Evolutionary conservation across 1,140 invertebrate species (phyloP).

Genomic region (Alviniconcha marisindica): DNA sequence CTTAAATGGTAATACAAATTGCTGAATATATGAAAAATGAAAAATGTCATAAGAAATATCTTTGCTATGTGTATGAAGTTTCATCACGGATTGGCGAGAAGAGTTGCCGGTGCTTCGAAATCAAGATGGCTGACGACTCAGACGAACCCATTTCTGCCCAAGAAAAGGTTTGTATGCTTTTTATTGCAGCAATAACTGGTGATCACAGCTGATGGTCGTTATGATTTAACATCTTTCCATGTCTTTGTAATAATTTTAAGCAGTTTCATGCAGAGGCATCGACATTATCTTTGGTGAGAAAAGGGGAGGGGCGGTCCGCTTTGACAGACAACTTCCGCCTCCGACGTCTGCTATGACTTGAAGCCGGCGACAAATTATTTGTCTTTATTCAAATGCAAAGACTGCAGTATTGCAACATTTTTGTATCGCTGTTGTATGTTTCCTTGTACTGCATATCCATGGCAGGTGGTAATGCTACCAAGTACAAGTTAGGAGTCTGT

Average conservation of each 20-base stretch:
- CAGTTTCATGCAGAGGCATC: not conserved
- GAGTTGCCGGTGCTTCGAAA: conserved; percentile 22
- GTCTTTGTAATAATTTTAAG: not conserved
- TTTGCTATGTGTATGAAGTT: not conserved
- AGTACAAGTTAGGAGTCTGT: not conserved
- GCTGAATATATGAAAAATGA: no score
- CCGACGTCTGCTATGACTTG: not conserved
- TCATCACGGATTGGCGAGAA: conserved; percentile 5
- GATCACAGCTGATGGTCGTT: not conserved
- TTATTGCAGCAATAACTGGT: no score
- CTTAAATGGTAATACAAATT: no score
- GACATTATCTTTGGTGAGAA: not conserved
- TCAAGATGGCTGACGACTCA: conserved; percentile 70
- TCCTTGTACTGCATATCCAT: no score
- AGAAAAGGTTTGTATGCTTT: conserved; percentile 67
- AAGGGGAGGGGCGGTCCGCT: conserved; percentile 37
- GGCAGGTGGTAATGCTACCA: no score
- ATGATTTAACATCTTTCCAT: not conserved
- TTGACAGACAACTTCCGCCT: conserved; percentile 31
- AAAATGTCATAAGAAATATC: no score
- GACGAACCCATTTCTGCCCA: conserved; percentile 73
- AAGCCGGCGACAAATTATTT: conserved; percentile 4
- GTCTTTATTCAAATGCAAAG: not conserved
- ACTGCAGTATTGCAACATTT: not conserved
- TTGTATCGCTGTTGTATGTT: no score